These are phyloP conservation scores for Clepsis dumicolana DNA, from an alignment of 2,888 invertebrate species.

Conservation along the genomic window DNA sequence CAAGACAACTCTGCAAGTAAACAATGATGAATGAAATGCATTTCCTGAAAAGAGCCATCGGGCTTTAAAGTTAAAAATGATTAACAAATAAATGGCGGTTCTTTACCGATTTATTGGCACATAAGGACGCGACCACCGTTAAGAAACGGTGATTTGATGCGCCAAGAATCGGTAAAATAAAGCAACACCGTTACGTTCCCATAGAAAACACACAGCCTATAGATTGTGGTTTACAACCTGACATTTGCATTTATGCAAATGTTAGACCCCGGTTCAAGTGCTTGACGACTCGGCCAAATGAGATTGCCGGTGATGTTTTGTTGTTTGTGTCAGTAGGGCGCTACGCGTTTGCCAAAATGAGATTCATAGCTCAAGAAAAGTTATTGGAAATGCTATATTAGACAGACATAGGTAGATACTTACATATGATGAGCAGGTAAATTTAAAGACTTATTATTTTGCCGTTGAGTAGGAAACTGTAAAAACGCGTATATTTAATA, in stretches of 20 bases:
- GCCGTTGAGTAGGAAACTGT: no score
- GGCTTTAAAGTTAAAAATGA: background rate
- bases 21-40: background rate
- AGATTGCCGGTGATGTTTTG: conserved; percentile 6
- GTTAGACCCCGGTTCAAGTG: conserved; percentile 16
- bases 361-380: background rate
- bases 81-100: background rate
- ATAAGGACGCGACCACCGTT: conserved; percentile 41
- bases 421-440: no score
- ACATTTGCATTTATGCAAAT: conserved; percentile 41
- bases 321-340: conserved; percentile 5
- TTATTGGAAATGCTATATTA: background rate
- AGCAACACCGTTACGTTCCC: conserved; percentile 31
- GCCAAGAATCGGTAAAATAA: conserved; percentile 42
- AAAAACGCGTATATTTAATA: no score
- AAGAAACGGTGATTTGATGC: conserved; percentile 40
- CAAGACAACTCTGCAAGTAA: background rate
- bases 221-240: conserved; percentile 33
- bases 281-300: conserved; percentile 20
- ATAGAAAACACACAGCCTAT: conserved; percentile 27
- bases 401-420: no score
- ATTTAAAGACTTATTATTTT: no score
- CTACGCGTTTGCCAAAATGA: background rate
- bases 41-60: background rate
- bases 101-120: conserved; percentile 28